Percentiles rank a stretch among this genome's conserved stretches.
phyloP scores from a whole-genome alignment of 2,888 invertebrate genomes.

The Hybos culiciformis region DNA sequence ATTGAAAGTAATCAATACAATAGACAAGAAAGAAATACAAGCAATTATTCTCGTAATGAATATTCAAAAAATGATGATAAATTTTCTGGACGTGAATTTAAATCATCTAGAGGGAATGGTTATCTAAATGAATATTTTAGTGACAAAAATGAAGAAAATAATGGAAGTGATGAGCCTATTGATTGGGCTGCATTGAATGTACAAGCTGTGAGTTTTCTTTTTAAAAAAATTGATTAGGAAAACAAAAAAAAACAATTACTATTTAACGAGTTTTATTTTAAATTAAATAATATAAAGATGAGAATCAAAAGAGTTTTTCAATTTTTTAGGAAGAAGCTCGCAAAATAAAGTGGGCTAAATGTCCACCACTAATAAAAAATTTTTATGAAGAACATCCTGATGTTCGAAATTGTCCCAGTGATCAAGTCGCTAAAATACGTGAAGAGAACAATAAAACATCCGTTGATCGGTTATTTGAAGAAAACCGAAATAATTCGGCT shows the following conservation, averaged over 20 bases:
- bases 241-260: too few species aligned
- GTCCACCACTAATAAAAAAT: constrained; percentile 58
- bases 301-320: too few species aligned
- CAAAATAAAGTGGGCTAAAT: constrained; percentile 46
- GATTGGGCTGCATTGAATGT: constrained; percentile 25
- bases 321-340: constrained; percentile 35
- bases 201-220: constrained; percentile 15
- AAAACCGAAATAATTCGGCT: constrained; percentile 25
- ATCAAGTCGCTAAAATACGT: constrained; percentile 51
- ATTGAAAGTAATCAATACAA: constrained; percentile 10
- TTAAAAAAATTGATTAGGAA: too few species aligned
- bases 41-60: neutral
- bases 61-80: neutral
- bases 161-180: constrained; percentile 13
- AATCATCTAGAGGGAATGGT: neutral
- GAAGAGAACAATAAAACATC: constrained; percentile 56
- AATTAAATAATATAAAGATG: too few species aligned
- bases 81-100: neutral
- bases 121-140: neutral
- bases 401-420: constrained; percentile 48
- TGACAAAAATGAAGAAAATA: neutral
- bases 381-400: constrained; percentile 69
- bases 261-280: too few species aligned
- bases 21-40: neutral
- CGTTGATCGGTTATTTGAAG: constrained; percentile 51